Percentiles rank a stretch among this genome's conserved stretches.
These are phyloP conservation scores for Macropus fuliginosus DNA, from an alignment of 2,797 vertebrate genomes.

Conservation along the genomic window DNA sequence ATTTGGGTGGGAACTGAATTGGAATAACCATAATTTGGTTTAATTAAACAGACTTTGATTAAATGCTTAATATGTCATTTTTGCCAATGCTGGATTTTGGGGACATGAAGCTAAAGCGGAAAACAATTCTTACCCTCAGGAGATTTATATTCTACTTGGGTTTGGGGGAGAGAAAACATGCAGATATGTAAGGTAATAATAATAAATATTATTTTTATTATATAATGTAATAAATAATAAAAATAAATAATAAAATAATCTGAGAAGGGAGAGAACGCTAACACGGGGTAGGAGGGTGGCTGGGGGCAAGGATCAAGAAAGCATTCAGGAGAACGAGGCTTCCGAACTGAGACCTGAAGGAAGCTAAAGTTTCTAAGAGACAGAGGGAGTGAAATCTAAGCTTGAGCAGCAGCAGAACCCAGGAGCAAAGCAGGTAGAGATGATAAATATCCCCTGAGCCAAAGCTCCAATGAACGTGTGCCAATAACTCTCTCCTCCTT, in stretches of 20 bases:
- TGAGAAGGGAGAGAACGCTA: not conserved
- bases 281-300: not conserved
- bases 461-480: not conserved
- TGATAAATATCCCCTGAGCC: not conserved
- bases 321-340: not conserved
- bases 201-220: too few relatives aligned
- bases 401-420: not conserved
- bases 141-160: not conserved
- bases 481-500: not conserved
- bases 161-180: not conserved
- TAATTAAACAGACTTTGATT: not conserved
- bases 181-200: not conserved
- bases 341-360: not conserved
- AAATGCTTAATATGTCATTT: not conserved
- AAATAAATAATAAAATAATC: not conserved
- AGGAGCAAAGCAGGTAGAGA: not conserved
- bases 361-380: not conserved
- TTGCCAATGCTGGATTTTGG: not conserved
- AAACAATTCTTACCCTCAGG: not conserved
- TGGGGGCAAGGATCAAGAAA: not conserved
- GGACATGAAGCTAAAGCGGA: not conserved
- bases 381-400: not conserved
- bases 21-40: not conserved
- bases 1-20: not conserved
- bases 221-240: too few relatives aligned